These are phyloP conservation scores for Pangasius sanitwongsei DNA, from an alignment of 2,797 vertebrate genomes.

Conservation along the genomic window DNA sequence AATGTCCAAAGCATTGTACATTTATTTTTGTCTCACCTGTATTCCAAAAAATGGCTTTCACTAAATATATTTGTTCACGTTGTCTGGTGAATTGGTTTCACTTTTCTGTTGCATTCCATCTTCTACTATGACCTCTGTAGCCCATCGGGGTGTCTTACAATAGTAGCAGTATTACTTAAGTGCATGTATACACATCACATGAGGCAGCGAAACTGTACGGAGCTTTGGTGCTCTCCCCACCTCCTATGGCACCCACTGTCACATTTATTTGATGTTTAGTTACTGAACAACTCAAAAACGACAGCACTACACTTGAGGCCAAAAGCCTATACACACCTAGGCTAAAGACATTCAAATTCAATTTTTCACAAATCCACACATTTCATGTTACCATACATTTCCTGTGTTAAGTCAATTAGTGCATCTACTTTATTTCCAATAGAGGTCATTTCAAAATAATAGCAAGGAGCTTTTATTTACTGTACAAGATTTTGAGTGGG, in stretches of 20 bases:
- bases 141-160: background rate
- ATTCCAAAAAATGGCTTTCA: background rate
- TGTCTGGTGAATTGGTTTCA: background rate
- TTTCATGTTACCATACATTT: background rate
- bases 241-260: background rate
- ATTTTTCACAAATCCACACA: background rate
- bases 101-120: background rate
- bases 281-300: background rate
- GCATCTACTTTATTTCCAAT: background rate
- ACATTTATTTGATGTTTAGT: background rate
- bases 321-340: background rate
- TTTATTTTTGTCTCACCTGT: background rate
- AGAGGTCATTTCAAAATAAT: background rate
- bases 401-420: background rate
- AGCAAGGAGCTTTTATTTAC: background rate
- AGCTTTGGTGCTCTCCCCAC: background rate
- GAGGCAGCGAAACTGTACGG: background rate
- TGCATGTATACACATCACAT: background rate
- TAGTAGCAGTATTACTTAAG: background rate
- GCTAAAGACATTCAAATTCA: no score
- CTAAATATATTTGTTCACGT: background rate
- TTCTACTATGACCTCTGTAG: background rate
- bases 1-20: background rate
- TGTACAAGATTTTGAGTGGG: background rate
- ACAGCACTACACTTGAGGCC: background rate